Evolutionary conservation across 2,888 invertebrate species (phyloP).

Genomic region (Dascillus cervinus): DNA sequence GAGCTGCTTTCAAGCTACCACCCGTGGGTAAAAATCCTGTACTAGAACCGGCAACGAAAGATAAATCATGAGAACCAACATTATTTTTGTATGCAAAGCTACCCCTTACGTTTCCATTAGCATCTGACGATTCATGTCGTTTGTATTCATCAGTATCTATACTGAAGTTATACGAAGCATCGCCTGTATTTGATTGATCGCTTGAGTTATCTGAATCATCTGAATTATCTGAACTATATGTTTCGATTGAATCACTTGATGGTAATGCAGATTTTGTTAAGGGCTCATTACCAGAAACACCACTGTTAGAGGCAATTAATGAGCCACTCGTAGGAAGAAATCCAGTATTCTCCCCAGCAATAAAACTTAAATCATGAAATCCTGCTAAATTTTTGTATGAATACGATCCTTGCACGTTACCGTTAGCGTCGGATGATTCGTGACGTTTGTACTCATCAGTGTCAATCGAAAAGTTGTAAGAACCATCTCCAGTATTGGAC

Average conservation of each 20-base stretch:
- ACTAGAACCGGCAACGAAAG: constrained; percentile 17
- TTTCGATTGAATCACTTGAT: no score
- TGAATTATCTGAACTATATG: neutral
- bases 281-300: no score
- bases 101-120: constrained; percentile 26
- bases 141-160: constrained; percentile 26
- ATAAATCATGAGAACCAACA: constrained; percentile 23
- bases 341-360: constrained; percentile 27
- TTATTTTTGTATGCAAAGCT: constrained; percentile 24
- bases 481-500: constrained; percentile 11
- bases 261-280: no score
- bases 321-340: constrained; percentile 27
- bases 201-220: constrained; percentile 3
- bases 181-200: no score
- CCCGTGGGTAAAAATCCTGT: constrained; percentile 29
- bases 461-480: constrained; percentile 6
- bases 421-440: constrained; percentile 22
- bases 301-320: no score
- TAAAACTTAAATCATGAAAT: constrained; percentile 22
- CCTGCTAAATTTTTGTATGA: constrained; percentile 20
- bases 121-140: constrained; percentile 26
- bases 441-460: constrained; percentile 10
- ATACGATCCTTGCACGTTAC: constrained; percentile 23
- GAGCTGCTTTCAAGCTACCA: constrained; percentile 30
- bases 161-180: constrained; percentile 29